A percentile compares a stretch with the other conserved stretches of the same genome.
phyloP scores from a whole-genome alignment of 2,113 vertebrate genomes.

The Nothoprocta pentlandii region DNA sequence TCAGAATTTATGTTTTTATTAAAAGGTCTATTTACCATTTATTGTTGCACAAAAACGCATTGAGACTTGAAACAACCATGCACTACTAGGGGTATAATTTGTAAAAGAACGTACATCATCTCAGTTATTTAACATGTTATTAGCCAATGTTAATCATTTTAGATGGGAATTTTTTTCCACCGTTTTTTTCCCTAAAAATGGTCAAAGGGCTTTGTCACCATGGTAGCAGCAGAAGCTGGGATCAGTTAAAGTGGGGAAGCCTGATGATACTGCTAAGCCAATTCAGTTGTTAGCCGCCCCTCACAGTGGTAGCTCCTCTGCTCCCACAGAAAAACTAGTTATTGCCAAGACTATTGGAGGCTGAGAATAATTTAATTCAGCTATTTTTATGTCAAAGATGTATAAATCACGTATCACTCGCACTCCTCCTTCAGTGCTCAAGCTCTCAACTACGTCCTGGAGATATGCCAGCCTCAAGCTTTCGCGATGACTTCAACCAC shows the following conservation, averaged over 20 bases:
- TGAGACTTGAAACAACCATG: not conserved
- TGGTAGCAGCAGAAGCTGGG: not conserved
- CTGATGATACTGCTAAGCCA: not conserved
- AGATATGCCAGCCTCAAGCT: not conserved
- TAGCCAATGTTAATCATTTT: not conserved
- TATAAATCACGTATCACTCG: not conserved
- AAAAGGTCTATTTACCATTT: not conserved
- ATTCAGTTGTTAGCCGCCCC: not conserved
- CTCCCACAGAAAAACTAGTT: not conserved
- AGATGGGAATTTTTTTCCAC: not conserved
- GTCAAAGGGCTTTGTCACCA: not conserved
- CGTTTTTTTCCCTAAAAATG: not conserved
- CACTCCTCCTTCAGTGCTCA: not conserved
- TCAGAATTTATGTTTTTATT: not conserved
- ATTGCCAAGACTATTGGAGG: not conserved
- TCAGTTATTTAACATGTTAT: not conserved
- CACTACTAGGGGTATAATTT: not conserved
- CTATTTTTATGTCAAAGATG: not conserved
- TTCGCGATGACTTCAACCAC: not conserved
- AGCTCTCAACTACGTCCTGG: not conserved
- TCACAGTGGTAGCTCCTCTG: not conserved
- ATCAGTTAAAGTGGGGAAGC: not conserved
- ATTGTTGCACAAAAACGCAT: not conserved
- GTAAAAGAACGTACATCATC: not conserved
- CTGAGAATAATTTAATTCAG: not conserved